Percentiles rank a stretch among this genome's conserved stretches.
Evolutionary conservation across 1,140 invertebrate genomes (phyloP).

Genomic region (Wasmannia auropunctata): DNA sequence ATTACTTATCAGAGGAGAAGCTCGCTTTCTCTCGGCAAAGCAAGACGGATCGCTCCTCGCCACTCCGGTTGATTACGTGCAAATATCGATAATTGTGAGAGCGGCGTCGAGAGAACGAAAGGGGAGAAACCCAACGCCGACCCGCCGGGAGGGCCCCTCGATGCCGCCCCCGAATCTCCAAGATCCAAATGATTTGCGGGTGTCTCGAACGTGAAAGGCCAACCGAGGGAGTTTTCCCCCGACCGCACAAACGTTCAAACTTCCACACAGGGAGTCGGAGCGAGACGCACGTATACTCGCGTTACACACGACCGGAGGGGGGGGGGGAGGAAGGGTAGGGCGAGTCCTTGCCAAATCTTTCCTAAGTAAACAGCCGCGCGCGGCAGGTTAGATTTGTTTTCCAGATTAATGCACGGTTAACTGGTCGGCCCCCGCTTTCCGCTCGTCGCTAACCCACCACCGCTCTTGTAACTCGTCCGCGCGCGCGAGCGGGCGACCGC

Average conservation of each 20-base stretch:
- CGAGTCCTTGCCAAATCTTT: constrained; percentile 43
- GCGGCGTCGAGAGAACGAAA: constrained; percentile 23
- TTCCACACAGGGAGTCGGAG: constrained; percentile 12
- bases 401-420: constrained; percentile 60
- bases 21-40: neutral
- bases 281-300: neutral
- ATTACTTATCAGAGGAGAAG: no score
- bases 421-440: neutral
- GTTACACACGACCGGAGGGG: neutral
- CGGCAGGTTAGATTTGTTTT: constrained; percentile 60
- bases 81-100: constrained; percentile 52
- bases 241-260: constrained; percentile 11
- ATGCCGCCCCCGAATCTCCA: constrained; percentile 23
- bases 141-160: constrained; percentile 10
- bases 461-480: constrained; percentile 41
- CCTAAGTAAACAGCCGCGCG: constrained; percentile 51
- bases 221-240: neutral
- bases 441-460: neutral
- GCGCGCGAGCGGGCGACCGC: no score
- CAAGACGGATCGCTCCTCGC: neutral
- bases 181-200: constrained; percentile 49
- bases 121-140: neutral
- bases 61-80: constrained; percentile 45
- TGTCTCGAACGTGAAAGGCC: constrained; percentile 22
- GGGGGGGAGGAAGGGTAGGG: neutral